phyloP scores from a whole-genome alignment of 2,888 invertebrate species.

The Iselma pallidipennis region DNA sequence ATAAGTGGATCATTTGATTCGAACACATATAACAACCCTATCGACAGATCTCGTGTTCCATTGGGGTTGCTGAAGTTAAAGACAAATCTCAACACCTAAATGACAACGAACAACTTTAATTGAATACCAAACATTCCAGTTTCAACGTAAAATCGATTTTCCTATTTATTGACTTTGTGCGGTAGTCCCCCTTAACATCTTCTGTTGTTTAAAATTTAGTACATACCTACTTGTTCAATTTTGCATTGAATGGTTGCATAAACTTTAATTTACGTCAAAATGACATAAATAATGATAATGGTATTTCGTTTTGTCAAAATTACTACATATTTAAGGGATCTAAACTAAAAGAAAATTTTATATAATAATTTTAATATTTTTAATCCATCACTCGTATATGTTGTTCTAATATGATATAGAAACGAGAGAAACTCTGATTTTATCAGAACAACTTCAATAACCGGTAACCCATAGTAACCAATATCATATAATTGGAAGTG shows the following conservation, averaged over 20 bases:
- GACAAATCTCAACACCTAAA: slow-evolving; percentile 50
- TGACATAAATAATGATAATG: no score
- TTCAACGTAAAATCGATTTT: slow-evolving; percentile 40
- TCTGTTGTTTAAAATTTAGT: not conserved
- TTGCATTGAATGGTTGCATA: slow-evolving; percentile 19
- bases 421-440: slow-evolving; percentile 2
- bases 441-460: slow-evolving; percentile 35
- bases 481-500: slow-evolving; percentile 43
- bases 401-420: not conserved
- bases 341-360: no score
- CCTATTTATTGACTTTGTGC: slow-evolving; percentile 31
- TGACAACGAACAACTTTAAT: slow-evolving; percentile 51
- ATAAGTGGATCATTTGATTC: slow-evolving; percentile 22
- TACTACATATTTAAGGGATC: no score
- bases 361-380: slow-evolving; percentile 3
- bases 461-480: slow-evolving; percentile 42
- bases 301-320: no score
- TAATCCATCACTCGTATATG: not conserved
- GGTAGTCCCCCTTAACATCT: not conserved
- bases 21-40: slow-evolving; percentile 14
- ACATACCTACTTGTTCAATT: not conserved
- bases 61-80: slow-evolving; percentile 36
- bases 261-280: slow-evolving; percentile 25
- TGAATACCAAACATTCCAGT: slow-evolving; percentile 50
- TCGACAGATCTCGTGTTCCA: slow-evolving; percentile 32